Evolutionary conservation across 2,113 vertebrate genomes (phyloP), one percentile per base, ranked within the genome.

Genomic region (Nasalis larvatus): DNA sequence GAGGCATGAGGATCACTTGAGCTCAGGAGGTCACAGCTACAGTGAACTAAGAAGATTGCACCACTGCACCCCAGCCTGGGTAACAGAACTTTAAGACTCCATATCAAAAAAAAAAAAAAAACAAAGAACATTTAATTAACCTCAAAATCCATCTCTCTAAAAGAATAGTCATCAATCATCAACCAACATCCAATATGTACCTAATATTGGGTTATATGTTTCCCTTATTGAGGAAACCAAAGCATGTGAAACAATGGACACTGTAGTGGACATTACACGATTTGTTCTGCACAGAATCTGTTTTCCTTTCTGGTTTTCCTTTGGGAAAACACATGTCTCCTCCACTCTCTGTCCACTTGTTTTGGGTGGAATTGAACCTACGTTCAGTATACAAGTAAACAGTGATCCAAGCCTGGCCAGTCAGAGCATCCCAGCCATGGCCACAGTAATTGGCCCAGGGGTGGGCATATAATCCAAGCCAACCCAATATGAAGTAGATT

Each of bases 271-370:
- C 86, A 89, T 84, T 27, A 58, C 16, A 42, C 86, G 68, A 16
- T 96, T 92, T 76, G 2, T 77, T 84, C 30, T 90, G 52, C 4
- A 73, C 56, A 83, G 52, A 71, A 89, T 73, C 18, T 16, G 45
- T 95, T 88, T 83, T 83, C 45, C 32, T 20, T 83, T 90, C 49
- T 54, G 32, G 45, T 49, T 95, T 92, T 80, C 66, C 68, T 92
- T 92, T 63, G 6, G 35, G n/a, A 74, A 73, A 35, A 71, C 56
- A 63, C 0, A 90, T 2, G 37, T 80, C 71, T 95, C 49, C n/a
- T 42, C 49, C 30, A 80, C n/a, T 80, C 30, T 82, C 12, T 20
- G 27, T 60, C 23, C 20, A 25, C 45, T 78, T 89, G 27, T 66
- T 82, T 71, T 49, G 6, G 63, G 35, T 56, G 12, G 63, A 95